Conservation (phyloP, 2,113 vertebrate species). For the Glaucomys volans region DNA sequence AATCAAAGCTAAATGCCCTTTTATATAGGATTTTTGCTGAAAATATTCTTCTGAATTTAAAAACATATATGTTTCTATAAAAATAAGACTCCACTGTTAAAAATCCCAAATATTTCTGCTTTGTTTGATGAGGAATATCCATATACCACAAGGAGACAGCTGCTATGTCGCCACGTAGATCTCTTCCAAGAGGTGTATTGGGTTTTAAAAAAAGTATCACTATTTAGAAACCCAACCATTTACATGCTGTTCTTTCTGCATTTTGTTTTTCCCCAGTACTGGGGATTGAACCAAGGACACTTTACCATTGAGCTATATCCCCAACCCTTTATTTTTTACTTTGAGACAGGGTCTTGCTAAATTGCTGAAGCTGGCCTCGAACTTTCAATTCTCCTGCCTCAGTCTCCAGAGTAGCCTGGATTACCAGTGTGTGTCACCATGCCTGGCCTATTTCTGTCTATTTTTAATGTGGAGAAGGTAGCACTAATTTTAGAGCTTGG, state of each 20-base stretch:
- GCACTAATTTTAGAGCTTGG: not conserved
- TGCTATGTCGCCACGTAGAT: no score
- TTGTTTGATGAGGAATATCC: not conserved
- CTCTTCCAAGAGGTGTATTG: not conserved
- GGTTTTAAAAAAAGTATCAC: not conserved
- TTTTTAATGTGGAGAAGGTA: not conserved
- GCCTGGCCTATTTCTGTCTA: not conserved
- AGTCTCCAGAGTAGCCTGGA: no score
- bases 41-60: slow-evolving; percentile 57
- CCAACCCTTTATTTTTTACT: not conserved
- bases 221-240: not conserved
- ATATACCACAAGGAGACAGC: not conserved
- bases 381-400: not conserved
- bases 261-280: not conserved
- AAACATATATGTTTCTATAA: not conserved
- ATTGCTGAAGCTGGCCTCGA: not conserved
- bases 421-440: no score
- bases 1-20: slow-evolving; percentile 44
- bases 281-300: no score
- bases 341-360: not conserved
- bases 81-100: not conserved
- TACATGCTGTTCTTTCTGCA: not conserved
- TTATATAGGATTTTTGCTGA: not conserved
- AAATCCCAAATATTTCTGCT: not conserved
- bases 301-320: not conserved